Evolutionary conservation across 2,888 invertebrate species (phyloP), one percentile per base, ranked within the genome.

Genomic region (Alentia gelatinosa): DNA sequence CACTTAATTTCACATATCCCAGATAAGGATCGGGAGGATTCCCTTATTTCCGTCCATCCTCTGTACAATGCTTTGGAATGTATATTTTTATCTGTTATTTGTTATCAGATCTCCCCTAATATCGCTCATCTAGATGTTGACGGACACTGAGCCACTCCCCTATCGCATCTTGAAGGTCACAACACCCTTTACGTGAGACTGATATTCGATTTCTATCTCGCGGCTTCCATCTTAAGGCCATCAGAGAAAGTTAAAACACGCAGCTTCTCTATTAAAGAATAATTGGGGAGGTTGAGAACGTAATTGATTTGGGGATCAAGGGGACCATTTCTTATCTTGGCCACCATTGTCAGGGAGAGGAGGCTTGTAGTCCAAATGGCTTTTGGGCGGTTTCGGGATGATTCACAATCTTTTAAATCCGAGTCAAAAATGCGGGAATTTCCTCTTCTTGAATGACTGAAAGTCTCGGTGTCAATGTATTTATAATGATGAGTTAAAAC

Each of bases 231-330:
- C 12, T 56, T n/a, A 56, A 56, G 3, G 56, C 56, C 19, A 56
- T 56, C 56, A n/a, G 56, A 19, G 56, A n/a, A 19, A 3, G 56
- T 47, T 26, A 68, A 68, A 68, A 68, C 26, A 26, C 26, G 30
- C 26, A 26, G 23, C 33, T 26, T 68, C 68, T 26, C 68, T 68
- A 68, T 68, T 68, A 68, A 63, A 63, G 63, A 63, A 63, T 68
- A 68, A 68, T 68, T 68, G 68, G 68, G 30, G 3, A 68, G 68
- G 30, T 68, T 30, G 68, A 68, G 26, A 1, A 26, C 26, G 30
- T 68, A 68, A 68, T 68, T 68, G 68, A 68, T 68, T 68, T 68
- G 68, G 68, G 68, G 26, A 68, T 68, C 68, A 68, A 68, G 68
- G 68, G 68, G 30, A 30, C 30, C 68, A 68, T 30, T 56, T 56